Evolutionary conservation across 23 tunicate species (phyloP).

Genomic region (Corella eumyota): DNA sequence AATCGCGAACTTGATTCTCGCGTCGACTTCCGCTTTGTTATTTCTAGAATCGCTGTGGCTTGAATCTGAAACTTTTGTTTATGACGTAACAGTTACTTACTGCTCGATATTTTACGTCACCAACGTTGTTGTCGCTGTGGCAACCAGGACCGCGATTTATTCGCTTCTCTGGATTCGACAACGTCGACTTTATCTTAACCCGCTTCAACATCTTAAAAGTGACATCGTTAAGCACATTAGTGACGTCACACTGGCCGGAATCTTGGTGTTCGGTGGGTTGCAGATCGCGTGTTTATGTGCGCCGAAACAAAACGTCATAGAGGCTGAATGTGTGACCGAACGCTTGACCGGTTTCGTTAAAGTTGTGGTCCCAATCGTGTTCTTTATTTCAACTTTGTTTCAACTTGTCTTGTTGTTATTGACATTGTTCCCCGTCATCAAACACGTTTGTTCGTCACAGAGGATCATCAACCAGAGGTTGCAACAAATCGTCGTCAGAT

Average conservation of each 20-base stretch:
- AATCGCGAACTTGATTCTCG: no score
- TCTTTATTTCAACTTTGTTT: conserved; percentile 14
- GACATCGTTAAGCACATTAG: conserved; percentile 8
- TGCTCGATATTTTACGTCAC: conserved; percentile 24
- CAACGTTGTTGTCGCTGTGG: conserved; percentile 18
- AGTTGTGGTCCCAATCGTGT: conserved; percentile 22
- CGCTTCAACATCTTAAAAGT: conserved; percentile 8
- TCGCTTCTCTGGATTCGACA: conserved; percentile 40
- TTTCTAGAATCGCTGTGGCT: no score
- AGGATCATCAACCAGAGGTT: not conserved
- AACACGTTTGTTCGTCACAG: conserved; percentile 11
- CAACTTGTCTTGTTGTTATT: conserved; percentile 30
- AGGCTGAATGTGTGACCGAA: conserved; percentile 14
- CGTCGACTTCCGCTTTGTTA: no score
- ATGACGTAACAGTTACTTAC: conserved; percentile 10
- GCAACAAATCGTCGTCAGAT: conserved; percentile 4
- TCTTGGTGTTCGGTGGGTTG: conserved; percentile 8
- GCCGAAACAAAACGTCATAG: conserved; percentile 9
- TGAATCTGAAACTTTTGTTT: no score
- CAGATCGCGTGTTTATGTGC: conserved; percentile 5
- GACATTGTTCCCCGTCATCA: conserved; percentile 40
- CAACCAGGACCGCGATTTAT: conserved; percentile 26
- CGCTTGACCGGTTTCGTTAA: not conserved
- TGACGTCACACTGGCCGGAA: conserved; percentile 20
- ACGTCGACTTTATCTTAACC: conserved; percentile 11